phyloP scores from a whole-genome alignment of 2,113 vertebrate genomes.

The Dasypus novemcinctus region DNA sequence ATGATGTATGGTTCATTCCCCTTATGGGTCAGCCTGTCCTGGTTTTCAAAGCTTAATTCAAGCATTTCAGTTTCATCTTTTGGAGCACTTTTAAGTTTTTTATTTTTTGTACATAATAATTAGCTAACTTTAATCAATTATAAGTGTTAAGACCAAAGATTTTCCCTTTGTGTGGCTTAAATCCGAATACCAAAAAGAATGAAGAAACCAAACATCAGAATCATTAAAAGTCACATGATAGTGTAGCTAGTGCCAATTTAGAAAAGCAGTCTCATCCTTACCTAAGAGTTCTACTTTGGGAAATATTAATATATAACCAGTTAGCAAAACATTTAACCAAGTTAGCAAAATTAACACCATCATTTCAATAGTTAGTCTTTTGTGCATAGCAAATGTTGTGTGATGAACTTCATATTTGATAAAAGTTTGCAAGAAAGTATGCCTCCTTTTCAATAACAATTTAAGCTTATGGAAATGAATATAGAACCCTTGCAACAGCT shows the following conservation, averaged over 20 bases:
- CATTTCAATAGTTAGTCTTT: slow-evolving; percentile 82
- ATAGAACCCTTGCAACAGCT: slow-evolving; percentile 76
- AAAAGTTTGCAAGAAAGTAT: slow-evolving; percentile 83
- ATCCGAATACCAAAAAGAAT: slow-evolving; percentile 75
- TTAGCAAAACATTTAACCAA: slow-evolving; percentile 85
- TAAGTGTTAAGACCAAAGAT: slow-evolving; percentile 61
- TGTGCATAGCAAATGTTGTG: slow-evolving; percentile 88
- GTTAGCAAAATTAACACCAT: slow-evolving; percentile 87
- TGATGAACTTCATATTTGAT: slow-evolving; percentile 86
- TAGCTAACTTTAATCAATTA: slow-evolving; percentile 52
- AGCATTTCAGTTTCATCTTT: not conserved
- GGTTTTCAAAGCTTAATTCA: slow-evolving; percentile 77
- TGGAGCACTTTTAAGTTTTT: slow-evolving; percentile 27
- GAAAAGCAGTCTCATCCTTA: slow-evolving; percentile 75
- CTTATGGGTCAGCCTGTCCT: slow-evolving; percentile 68
- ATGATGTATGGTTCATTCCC: slow-evolving; percentile 77
- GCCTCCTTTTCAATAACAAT: slow-evolving; percentile 74
- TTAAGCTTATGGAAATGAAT: slow-evolving; percentile 64
- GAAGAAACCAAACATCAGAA: slow-evolving; percentile 77
- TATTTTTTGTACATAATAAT: slow-evolving; percentile 64
- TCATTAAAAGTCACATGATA: slow-evolving; percentile 69
- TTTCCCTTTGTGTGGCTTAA: slow-evolving; percentile 80
- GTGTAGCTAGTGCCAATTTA: slow-evolving; percentile 70
- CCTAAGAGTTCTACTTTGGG: slow-evolving; percentile 70
- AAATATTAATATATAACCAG: slow-evolving; percentile 82